A percentile compares a stretch with the other conserved stretches of the same genome.
phyloP scores from a whole-genome alignment of 1,140 invertebrate genomes.

The Papilio aristodemus region DNA sequence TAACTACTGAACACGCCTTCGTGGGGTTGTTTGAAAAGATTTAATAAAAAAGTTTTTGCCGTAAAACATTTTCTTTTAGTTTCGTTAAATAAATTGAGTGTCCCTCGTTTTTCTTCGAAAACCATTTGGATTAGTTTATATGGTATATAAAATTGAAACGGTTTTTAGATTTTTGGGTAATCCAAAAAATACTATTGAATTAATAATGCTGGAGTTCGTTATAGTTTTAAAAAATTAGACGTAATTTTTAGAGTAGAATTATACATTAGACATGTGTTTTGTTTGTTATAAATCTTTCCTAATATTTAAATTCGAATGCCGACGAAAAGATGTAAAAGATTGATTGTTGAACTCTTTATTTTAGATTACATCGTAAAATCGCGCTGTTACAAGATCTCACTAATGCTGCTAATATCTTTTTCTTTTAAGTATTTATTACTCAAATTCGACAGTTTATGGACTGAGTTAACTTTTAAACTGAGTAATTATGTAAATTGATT shows the following conservation, averaged over 20 bases:
- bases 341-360: conserved; percentile 20
- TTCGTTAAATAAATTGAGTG: conserved; percentile 9
- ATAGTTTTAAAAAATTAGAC: too few species aligned
- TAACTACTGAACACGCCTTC: not conserved
- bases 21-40: not conserved
- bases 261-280: not conserved
- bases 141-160: not conserved
- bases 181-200: too few species aligned
- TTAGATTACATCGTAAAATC: conserved; percentile 19
- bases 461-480: conserved; percentile 17
- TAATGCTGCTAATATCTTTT: conserved; percentile 21
- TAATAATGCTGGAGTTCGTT: too few species aligned
- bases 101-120: not conserved
- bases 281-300: not conserved
- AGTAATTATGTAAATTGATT: conserved; percentile 10
- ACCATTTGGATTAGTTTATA: not conserved
- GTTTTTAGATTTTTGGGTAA: not conserved
- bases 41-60: conserved; percentile 15
- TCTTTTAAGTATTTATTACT: conserved; percentile 15
- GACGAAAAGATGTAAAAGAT: conserved; percentile 7
- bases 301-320: not conserved
- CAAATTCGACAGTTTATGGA: conserved; percentile 17
- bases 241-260: too few species aligned
- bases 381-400: conserved; percentile 13
- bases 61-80: not conserved